Conservation (phyloP, 2,113 vertebrate genomes). For the Solea solea region DNA sequence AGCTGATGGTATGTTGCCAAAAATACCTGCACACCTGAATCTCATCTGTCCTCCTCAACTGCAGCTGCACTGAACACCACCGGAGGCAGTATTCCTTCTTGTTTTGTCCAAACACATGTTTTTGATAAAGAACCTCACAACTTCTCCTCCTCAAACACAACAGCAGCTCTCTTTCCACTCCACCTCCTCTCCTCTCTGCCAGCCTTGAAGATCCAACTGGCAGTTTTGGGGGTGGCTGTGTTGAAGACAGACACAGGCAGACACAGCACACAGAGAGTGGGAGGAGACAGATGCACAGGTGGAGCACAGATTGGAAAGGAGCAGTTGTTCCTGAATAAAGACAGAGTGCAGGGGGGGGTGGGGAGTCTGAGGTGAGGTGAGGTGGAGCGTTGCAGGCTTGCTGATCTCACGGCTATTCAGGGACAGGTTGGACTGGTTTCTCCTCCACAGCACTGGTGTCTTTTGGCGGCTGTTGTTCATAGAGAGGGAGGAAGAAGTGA, state of each 20-base stretch:
- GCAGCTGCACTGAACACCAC: neutral
- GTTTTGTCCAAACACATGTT: constrained; percentile 51
- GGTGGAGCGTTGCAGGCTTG: constrained; percentile 32
- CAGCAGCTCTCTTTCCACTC: neutral
- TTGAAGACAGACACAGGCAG: neutral
- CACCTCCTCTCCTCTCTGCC: neutral
- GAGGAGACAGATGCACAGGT: constrained; percentile 49
- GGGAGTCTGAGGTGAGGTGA: constrained; percentile 16
- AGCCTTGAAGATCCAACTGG: neutral
- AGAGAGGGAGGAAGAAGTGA: constrained; percentile 4
- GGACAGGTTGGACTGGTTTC: constrained; percentile 74
- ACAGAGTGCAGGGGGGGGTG: neutral
- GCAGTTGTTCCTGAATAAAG: constrained; percentile 28
- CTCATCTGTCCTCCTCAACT: constrained; percentile 5
- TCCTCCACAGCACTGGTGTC: constrained; percentile 6
- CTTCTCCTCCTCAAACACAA: neutral
- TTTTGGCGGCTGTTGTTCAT: neutral
- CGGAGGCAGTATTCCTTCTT: constrained; percentile 6
- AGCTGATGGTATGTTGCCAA: neutral
- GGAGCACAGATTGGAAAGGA: constrained; percentile 37
- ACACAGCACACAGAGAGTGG: neutral
- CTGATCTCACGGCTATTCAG: constrained; percentile 4
- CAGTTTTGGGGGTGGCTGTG: too few species aligned
- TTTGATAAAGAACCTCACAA: constrained; percentile 24
- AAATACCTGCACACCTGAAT: constrained; percentile 40